Evolutionary conservation across 1,140 invertebrate species (phyloP), one percentile per base, ranked within the genome.

Genomic region (Brachionus manjavacas): DNA sequence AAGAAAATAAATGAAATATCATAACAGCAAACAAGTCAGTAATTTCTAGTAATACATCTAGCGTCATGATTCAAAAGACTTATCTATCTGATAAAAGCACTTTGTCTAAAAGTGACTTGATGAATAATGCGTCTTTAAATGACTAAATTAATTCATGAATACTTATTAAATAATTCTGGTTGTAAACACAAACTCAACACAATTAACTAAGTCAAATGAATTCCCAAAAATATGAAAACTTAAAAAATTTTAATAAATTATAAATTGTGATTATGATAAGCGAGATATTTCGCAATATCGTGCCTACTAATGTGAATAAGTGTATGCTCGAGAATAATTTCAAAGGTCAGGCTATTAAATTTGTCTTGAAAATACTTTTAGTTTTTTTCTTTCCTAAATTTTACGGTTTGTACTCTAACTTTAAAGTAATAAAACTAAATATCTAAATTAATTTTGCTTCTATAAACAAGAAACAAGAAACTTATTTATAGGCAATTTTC

Each of bases 161-260:
- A 16, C 7, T 55, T 55, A 23, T 16, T 8, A 23, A n/a, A 16
- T 55, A 55, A 55, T 55, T 55, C 52, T 55, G 52, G 49, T 55
- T 55, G 16, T 23, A 55, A 55, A 55, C 20, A 55, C 20, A 55
- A 55, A 23, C 52, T 55, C 1, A 55, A 55, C 52, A 55, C 52
- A 55, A 55, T 55, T 16, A 55, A 55, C 52, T 23, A 55, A 23
- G 7, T 16, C 52, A 16, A 55, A 55, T 55, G 16, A 14, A 55
- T 55, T 55, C 52, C 31, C 0, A 8, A 4, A 28, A 31, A 28
- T 68, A 28, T 31, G 28, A 12, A 68, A 68, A 68, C 31, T 31
- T 68, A 68, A 68, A 64, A 64, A 68, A 68, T 68, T 35, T 31
- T 31, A 68, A 68, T 68, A 68, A 68, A 68, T 68, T 68, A 68